Evolutionary conservation across 2,888 invertebrate species (phyloP).

Genomic region (Phyto melanocephala): DNA sequence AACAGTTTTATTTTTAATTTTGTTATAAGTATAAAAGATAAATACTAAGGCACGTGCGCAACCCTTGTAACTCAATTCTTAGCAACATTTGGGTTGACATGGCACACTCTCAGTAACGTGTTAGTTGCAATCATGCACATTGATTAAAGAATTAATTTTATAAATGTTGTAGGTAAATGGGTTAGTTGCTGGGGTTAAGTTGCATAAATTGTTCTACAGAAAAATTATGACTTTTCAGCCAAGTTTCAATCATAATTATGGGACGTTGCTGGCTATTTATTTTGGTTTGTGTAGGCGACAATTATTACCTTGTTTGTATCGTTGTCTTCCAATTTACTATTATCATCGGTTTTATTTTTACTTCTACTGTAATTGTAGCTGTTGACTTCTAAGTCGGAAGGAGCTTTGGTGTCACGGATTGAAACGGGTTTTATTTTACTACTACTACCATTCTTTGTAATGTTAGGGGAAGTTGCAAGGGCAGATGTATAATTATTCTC

Average conservation of each 20-base stretch:
- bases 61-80: constrained; percentile 20
- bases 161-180: constrained; percentile 7
- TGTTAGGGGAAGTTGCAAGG: constrained; percentile 12
- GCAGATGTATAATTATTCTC: constrained; percentile 6
- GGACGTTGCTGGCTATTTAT: constrained; percentile 22
- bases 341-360: constrained; percentile 51
- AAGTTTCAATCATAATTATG: constrained; percentile 40
- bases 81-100: neutral
- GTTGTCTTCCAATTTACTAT: constrained; percentile 57
- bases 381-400: constrained; percentile 47
- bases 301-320: constrained; percentile 60
- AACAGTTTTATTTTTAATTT: too few species aligned
- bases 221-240: constrained; percentile 26
- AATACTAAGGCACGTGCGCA: constrained; percentile 52
- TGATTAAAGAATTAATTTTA: constrained; percentile 44
- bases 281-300: constrained; percentile 12
- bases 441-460: constrained; percentile 50
- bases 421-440: constrained; percentile 50
- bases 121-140: constrained; percentile 58
- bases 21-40: too few species aligned
- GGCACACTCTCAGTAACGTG: constrained; percentile 14
- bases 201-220: constrained; percentile 5
- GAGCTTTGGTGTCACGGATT: constrained; percentile 47
- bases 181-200: constrained; percentile 51
- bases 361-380: constrained; percentile 38